Base-by-base conservation (phyloP, 2,797 vertebrate species). In the Coracias cyanogaster region DNA sequence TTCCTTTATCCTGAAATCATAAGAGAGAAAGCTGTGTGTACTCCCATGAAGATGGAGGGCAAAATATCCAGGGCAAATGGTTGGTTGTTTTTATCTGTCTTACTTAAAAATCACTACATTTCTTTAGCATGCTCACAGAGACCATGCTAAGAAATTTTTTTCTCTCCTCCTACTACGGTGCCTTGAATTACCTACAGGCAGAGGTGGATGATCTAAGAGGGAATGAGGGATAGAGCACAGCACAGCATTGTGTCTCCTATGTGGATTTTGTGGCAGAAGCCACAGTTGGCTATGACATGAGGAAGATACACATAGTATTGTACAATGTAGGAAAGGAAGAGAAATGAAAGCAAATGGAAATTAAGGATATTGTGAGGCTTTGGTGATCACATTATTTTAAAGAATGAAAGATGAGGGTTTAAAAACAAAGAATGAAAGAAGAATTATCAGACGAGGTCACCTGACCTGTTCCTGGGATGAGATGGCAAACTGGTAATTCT, bases 171-270 rank as follows among this genome's bases (percentile, higher is more conserved):
- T 70, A 13, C 7, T 43, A 43, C 41, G 15, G 41, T 94, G n/a
- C 67, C 33, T 85, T 85, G 67, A 89, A 41, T 89, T 77, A 29
- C 39, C 45, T 61, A 3, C 18, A 31, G 55, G 45, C 84, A 71
- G 28, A 90, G 21, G 29, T 64, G 26, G 39, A 35, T 83, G 46
- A 46, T 89, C 37, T 77, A 61, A 76, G 3, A 74, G 21, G 41
- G 54, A 54, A 39, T 61, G 65, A 76, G 22, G 54, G 55, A 28
- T 1, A 24, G 37, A 74, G 43, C 26, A 55, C 25, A 54, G 4
- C 24, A 4, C 10, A 1, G 1, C 16, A 0, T 13, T 54, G 21
- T n/a, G 24, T 43, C 6, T 29, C n/a, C 11, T 43, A 1, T 46
- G 20, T 5, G 9, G 13, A 46, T 86, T 74, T 69, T 62, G 58